phyloP scores from a whole-genome alignment of 2,888 invertebrate genomes.

The Protonemura montana region DNA sequence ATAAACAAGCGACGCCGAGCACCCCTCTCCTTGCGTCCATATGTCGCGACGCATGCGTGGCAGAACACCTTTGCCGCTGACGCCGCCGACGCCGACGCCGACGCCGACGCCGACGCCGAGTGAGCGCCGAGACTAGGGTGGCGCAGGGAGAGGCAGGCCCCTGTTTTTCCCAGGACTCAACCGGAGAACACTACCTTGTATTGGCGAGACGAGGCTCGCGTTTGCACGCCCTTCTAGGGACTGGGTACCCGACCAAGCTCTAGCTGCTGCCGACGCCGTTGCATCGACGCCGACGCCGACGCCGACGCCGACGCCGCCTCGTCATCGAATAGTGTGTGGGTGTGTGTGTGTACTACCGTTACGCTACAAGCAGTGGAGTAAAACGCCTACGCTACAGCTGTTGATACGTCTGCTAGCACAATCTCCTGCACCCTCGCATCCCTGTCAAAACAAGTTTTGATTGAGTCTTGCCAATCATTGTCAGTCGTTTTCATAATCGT shows the following conservation, averaged over 20 bases:
- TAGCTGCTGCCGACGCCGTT: neutral
- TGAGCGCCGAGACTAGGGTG: neutral
- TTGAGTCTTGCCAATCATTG: neutral
- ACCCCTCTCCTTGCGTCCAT: conserved; percentile 5
- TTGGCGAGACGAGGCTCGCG: neutral
- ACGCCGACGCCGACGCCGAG: conserved; percentile 8
- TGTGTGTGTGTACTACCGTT: conserved; percentile 36
- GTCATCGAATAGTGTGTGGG: conserved; percentile 35
- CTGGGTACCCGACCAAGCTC: neutral
- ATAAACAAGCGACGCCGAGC: conserved; percentile 37
- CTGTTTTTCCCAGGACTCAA: conserved; percentile 42
- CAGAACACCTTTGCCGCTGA: conserved; percentile 17
- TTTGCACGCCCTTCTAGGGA: neutral
- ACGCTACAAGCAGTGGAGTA: conserved; percentile 39
- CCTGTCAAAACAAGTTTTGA: conserved; percentile 32
- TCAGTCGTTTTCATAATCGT: neutral
- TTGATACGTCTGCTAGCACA: conserved; percentile 34
- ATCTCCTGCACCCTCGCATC: conserved; percentile 8
- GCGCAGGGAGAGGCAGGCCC: conserved; percentile 28
- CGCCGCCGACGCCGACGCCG: neutral
- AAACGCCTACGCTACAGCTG: conserved; percentile 42
- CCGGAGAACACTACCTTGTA: conserved; percentile 15
- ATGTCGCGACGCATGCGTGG: conserved; percentile 37
- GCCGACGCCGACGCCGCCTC: neutral
- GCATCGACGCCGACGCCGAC: neutral